Evolutionary conservation across 1,140 invertebrate species (phyloP), one percentile per base, ranked within the genome.

Genomic region (Eulimnadia texana): DNA sequence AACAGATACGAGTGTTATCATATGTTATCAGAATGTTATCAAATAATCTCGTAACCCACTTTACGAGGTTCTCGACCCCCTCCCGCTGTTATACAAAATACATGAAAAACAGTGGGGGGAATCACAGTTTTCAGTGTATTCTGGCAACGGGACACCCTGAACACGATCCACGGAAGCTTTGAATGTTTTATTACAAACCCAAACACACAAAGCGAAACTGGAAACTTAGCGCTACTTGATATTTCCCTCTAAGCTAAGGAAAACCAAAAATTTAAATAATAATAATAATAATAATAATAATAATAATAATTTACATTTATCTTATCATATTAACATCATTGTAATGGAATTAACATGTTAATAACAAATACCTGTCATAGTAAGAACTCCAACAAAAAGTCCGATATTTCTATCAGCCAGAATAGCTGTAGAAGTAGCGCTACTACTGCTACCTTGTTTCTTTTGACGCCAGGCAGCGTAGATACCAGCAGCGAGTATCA

Each of bases 391-490:
- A 10, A 61, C 60, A 28, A 54, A 61, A 23, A 61, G 50, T 6
- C 60, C 60, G 2, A 61, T 24, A 54, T 61, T 51, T 23, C 51
- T 33, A 20, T 47, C 25, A 1, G 60, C 60, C 60, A 61, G 16
- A 23, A 61, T 61, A 42, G 42, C 55, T 13, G 55, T 10, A 16
- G 3, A 9, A 25, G 25, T 58, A 20, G 16, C 55, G n/a, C n/a
- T n/a, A n/a, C n/a, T n/a, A 58, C 42, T 58, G 55, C 53, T 27
- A 27, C 56, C 58, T 61, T 74, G 77, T 54, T 68, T 69, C 47
- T 77, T 76, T 68, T 80, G 81, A 66, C 81, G 80, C 49, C 77
- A 70, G 24, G 80, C 82, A 3, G 84, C 84, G 84, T 84, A 86
- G 63, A 88, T 77, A 16, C 85, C 85, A 24, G 88, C 80, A 1